phyloP scores from a whole-genome alignment of 2,113 vertebrate genomes.

The Aspidoscelis tigris region DNA sequence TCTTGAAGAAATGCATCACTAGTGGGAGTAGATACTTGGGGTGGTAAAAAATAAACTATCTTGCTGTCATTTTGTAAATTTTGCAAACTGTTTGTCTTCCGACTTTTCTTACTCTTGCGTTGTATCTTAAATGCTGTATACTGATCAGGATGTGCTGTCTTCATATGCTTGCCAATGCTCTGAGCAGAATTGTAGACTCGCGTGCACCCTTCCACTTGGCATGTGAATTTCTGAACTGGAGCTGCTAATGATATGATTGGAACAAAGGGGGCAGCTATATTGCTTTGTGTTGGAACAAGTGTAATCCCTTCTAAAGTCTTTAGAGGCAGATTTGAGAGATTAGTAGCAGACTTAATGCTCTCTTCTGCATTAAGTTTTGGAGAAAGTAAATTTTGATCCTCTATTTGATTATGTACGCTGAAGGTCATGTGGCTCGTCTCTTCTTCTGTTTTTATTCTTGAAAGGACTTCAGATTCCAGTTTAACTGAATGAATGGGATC shows the following conservation, averaged over 20 bases:
- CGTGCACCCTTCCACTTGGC: conserved; percentile 87
- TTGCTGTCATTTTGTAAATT: conserved; percentile 72
- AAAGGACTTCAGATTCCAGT: conserved; percentile 69
- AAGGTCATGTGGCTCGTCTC: conserved; percentile 73
- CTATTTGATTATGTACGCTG: conserved; percentile 67
- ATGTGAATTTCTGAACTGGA: conserved; percentile 83
- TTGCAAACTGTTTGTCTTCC: conserved; percentile 65
- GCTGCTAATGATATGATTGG: conserved; percentile 68
- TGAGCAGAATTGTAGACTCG: conserved; percentile 89
- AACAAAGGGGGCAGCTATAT: conserved; percentile 64
- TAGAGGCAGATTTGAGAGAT: conserved; percentile 75
- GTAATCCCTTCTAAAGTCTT: conserved; percentile 79
- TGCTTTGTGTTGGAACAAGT: conserved; percentile 67
- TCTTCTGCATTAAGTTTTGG: conserved; percentile 77
- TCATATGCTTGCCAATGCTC: conserved; percentile 96
- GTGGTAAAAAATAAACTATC: conserved; percentile 67
- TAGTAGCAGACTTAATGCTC: conserved; percentile 71
- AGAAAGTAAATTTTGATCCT: conserved; percentile 67
- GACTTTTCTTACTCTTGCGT: conserved; percentile 80
- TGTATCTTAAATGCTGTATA: conserved; percentile 89
- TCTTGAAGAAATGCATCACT: conserved; percentile 74
- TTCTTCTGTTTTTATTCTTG: conserved; percentile 74
- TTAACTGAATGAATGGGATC: conserved; percentile 69
- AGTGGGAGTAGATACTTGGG: conserved; percentile 67
- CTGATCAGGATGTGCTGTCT: conserved; percentile 88